Evolutionary conservation across 2,113 vertebrate genomes (phyloP), one percentile per base, ranked within the genome.

Genomic region (Lepus europaeus): DNA sequence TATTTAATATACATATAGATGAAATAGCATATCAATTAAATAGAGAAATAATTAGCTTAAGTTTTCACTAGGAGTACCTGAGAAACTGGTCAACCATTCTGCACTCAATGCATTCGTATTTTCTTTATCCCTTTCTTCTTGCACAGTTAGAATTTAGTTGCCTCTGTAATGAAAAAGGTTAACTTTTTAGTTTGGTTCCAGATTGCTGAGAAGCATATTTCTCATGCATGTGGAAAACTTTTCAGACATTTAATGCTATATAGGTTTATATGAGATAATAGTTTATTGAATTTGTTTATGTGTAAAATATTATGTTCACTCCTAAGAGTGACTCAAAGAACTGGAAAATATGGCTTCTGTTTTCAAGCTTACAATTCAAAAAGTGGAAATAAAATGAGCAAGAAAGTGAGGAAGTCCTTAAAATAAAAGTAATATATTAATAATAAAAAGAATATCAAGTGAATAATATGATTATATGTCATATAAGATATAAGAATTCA

Each of bases 91-190:
- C 23, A 91, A 9, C 9, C 27, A 49, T 82, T 95, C n/a, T 49
- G 9, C 68, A 68, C 23, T 93, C 1, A 72, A 23, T 97, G 6
- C 29, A 20, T 81, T 96, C 51, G 79, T 88, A 33, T 92, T 95
- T 95, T 90, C 53, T 87, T 89, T 51, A 53, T 1, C 1, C 31
- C 22, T 86, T 96, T 89, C 36, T 33, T 92, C 80, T 94, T 82
- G 33, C 27, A 81, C 77, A 33, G 87, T 92, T 70, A 96, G 56
- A 96, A 91, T 95, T 93, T 56, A 93, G 45, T 63, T 56, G 61
- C 33, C 27, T 93, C 19, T 1, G 2, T 76, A 83, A 81, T 49
- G 74, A 29, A 56, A 78, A 36, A 93, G 51, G 80, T 97, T 76
- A 90, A 88, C 23, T 94, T 91, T 59, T 63, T 80, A 56, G 19